These are phyloP conservation scores for Gadus chalcogrammus DNA, from an alignment of 2,113 vertebrate species.

Conservation along the genomic window DNA sequence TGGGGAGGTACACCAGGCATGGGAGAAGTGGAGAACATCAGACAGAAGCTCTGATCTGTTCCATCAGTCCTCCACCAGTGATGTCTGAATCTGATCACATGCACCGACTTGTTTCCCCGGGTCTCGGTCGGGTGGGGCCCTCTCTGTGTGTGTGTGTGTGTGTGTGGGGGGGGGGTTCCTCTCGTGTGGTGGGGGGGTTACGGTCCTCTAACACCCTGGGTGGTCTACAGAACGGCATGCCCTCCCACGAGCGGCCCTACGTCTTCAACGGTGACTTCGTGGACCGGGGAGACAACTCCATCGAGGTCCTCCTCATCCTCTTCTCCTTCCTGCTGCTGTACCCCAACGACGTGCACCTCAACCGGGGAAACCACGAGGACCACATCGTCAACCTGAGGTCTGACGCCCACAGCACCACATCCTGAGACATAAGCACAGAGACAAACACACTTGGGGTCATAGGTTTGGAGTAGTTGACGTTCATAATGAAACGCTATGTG, in stretches of 20 bases:
- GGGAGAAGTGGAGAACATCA: too few species aligned
- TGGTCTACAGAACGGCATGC: constrained; percentile 85
- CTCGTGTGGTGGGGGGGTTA: too few species aligned
- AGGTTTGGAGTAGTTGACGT: too few species aligned
- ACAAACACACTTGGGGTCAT: not conserved
- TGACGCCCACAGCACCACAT: not conserved
- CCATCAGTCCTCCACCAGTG: too few species aligned
- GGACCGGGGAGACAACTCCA: constrained; percentile 87
- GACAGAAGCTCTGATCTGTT: too few species aligned
- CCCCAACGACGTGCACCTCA: constrained; percentile 86
- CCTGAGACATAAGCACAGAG: not conserved
- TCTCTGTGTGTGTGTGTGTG: too few species aligned
- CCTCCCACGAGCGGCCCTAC: constrained; percentile 85
- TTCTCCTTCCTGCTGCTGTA: constrained; percentile 90
- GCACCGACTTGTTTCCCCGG: too few species aligned
- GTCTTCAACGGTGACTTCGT: constrained; percentile 95
- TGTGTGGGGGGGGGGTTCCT: too few species aligned
- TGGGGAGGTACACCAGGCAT: too few species aligned
- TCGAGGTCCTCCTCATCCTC: constrained; percentile 88
- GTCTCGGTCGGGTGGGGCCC: too few species aligned
- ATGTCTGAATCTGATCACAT: too few species aligned
- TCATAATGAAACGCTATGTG: too few species aligned
- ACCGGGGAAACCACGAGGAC: constrained; percentile 94
- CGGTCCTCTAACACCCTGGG: not conserved
- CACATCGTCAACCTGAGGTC: constrained; percentile 90